These are phyloP conservation scores for Lipophrys pholis DNA, from an alignment of 2,113 vertebrate genomes.

Conservation along the genomic window DNA sequence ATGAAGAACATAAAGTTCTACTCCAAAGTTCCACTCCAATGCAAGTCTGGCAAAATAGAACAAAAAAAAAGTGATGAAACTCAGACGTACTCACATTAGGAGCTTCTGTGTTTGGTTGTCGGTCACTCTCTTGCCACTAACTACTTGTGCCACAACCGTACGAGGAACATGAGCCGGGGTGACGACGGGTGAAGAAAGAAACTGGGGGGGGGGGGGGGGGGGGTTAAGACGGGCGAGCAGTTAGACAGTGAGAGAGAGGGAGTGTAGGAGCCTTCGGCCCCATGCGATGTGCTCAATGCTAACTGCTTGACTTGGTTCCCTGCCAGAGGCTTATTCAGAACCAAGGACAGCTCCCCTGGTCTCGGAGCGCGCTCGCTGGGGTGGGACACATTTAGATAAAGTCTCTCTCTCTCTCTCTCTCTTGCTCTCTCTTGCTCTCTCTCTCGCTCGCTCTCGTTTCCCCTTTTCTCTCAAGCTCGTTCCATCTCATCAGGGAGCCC, in stretches of 20 bases:
- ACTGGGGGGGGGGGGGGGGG: conserved; percentile 10
- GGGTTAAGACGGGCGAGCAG: conserved; percentile 34
- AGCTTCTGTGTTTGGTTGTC: not conserved
- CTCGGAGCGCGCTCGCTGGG: conserved; percentile 47
- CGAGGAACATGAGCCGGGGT: conserved; percentile 14
- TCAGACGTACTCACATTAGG: not conserved
- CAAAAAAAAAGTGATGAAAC: not conserved
- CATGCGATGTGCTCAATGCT: conserved; percentile 57
- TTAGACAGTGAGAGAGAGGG: conserved; percentile 58
- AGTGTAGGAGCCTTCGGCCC: conserved; percentile 44
- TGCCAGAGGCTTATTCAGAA: conserved; percentile 76
- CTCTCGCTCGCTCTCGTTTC: conserved; percentile 52
- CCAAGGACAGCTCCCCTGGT: conserved; percentile 80
- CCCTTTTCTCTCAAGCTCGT: conserved; percentile 44
- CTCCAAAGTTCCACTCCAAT: no score
- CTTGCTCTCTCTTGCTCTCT: not conserved
- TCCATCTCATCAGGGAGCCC: conserved; percentile 61
- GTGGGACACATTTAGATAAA: conserved; percentile 73
- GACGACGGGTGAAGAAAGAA: conserved; percentile 26
- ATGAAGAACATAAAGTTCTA: not conserved
- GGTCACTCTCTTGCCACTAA: conserved; percentile 13
- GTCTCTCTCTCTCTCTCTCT: conserved; percentile 33
- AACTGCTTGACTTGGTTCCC: conserved; percentile 62
- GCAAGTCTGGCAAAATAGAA: not conserved
- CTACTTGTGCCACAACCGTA: conserved; percentile 36